Evolutionary conservation across 2,888 invertebrate species (phyloP), one percentile per base, ranked within the genome.

Genomic region (Cetonia aurata): DNA sequence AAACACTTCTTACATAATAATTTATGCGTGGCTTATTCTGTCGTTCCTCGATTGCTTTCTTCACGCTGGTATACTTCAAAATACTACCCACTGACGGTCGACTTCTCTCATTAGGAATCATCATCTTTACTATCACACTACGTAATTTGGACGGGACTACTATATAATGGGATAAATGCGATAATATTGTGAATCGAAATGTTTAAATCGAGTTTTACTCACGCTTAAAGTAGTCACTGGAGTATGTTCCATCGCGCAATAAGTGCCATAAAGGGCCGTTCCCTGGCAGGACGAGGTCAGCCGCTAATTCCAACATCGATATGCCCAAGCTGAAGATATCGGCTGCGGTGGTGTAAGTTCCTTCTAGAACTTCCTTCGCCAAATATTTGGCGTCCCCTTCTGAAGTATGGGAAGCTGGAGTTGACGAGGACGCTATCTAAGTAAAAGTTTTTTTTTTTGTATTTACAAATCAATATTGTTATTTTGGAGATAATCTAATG

Each of bases 361-460:
- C 89, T 73, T 89, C 86, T 80, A 93, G 84, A 17, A 93, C 85
- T 85, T 94, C 93, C 31, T 90, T 88, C 0, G 93, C 92, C 76
- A 94, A 84, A 81, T 94, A 94, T 74, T 91, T 90, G 0, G 91
- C 89, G 83, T 94, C 94, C 0, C 93, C 93, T 83, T 93, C 93
- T 6, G 88, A 88, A 10, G 50, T 42, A 6, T 60, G 9, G 13
- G 48, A 19, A 13, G 8, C 46, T 12, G n/a, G n/a, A 9, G 48
- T n/a, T 13, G 6, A 6, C 9, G 31, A 4, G 15, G 13, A 25
- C 4, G 4, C 25, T 25, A 1, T 25, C 25, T 25, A 25, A 25
- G 4, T 25, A 25, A 25, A 3, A 25, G 3, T 3, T 25, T 25
- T 25, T 25, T 25, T 3, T n/a, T n/a, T n/a, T n/a, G n/a, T n/a